Evolutionary conservation across 1,140 invertebrate species (phyloP).

Genomic region (Atopsyche davidsoni): DNA sequence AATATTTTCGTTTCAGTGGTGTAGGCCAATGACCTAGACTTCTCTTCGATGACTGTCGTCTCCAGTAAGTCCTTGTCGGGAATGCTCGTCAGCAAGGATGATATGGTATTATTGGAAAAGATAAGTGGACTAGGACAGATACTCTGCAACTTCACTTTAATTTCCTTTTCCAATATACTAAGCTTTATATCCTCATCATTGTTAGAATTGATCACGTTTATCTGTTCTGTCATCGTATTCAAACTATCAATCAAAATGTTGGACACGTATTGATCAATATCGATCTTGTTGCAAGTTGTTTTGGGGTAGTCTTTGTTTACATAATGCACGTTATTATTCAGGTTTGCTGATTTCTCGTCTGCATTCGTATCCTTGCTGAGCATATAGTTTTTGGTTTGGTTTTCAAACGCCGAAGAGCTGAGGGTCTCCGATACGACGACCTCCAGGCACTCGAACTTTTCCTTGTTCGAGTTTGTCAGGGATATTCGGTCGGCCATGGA

Average conservation of each 20-base stretch:
- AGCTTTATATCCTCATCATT: slow-evolving; percentile 39
- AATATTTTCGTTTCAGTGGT: slow-evolving; percentile 26
- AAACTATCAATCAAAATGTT: slow-evolving; percentile 47
- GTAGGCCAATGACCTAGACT: slow-evolving; percentile 23
- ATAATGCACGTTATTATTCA: slow-evolving; percentile 6
- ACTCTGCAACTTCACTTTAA: slow-evolving; percentile 47
- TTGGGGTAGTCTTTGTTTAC: slow-evolving; percentile 14
- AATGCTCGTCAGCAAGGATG: slow-evolving; percentile 23
- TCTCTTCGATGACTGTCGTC: slow-evolving; percentile 28
- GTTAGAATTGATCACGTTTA: slow-evolving; percentile 44
- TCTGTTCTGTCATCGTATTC: slow-evolving; percentile 43
- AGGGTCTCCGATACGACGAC: slow-evolving; percentile 45
- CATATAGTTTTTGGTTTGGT: slow-evolving; percentile 13
- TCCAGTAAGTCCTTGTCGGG: slow-evolving; percentile 28
- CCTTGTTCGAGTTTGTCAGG: slow-evolving; percentile 4
- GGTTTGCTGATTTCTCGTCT: slow-evolving; percentile 11
- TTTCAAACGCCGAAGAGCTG: slow-evolving; percentile 29
- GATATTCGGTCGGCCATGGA: slow-evolving; percentile 1
- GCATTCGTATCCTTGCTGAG: slow-evolving; percentile 13
- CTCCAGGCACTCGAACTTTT: slow-evolving; percentile 37
- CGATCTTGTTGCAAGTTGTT: slow-evolving; percentile 27
- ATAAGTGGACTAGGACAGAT: slow-evolving; percentile 44
- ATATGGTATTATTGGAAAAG: slow-evolving; percentile 21
- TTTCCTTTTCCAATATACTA: slow-evolving; percentile 47
- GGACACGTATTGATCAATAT: slow-evolving; percentile 46